Percentiles rank a stretch among this genome's conserved stretches.
phyloP scores from a whole-genome alignment of 2,888 invertebrate species.

The Hyposoter didymator region DNA sequence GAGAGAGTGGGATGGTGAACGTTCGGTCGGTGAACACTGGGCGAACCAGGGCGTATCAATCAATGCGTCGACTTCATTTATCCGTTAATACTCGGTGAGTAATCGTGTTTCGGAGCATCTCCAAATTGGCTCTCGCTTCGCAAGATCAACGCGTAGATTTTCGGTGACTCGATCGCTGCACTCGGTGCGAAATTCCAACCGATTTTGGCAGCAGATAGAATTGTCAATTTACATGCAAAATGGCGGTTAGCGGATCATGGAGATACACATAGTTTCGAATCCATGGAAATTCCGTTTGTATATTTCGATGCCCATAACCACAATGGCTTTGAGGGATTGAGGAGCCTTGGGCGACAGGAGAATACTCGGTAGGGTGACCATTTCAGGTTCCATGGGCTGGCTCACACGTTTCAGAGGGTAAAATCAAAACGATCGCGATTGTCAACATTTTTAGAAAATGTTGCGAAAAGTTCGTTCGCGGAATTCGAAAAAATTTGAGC shows the following conservation, averaged over 20 bases:
- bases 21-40: constrained; percentile 19
- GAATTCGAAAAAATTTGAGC: no score
- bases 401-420: no score
- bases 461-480: no score
- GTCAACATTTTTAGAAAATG: no score
- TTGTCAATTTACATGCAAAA: constrained; percentile 52
- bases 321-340: neutral
- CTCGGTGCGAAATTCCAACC: neutral
- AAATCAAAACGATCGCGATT: no score
- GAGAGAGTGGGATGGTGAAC: neutral
- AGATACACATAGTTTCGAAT: neutral
- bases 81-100: constrained; percentile 47
- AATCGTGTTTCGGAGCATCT: constrained; percentile 44
- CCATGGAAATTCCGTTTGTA: neutral
- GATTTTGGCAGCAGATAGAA: constrained; percentile 24
- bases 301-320: neutral
- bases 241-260: constrained; percentile 1
- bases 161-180: neutral
- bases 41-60: constrained; percentile 49
- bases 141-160: constrained; percentile 45
- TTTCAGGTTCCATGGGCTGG: neutral
- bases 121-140: constrained; percentile 31
- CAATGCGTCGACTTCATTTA: constrained; percentile 61
- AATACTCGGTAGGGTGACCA: neutral
- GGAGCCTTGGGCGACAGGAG: neutral